These are phyloP conservation scores for Brachyhypopomus occidentalis DNA, from an alignment of 2,113 vertebrate genomes.

Conservation along the genomic window DNA sequence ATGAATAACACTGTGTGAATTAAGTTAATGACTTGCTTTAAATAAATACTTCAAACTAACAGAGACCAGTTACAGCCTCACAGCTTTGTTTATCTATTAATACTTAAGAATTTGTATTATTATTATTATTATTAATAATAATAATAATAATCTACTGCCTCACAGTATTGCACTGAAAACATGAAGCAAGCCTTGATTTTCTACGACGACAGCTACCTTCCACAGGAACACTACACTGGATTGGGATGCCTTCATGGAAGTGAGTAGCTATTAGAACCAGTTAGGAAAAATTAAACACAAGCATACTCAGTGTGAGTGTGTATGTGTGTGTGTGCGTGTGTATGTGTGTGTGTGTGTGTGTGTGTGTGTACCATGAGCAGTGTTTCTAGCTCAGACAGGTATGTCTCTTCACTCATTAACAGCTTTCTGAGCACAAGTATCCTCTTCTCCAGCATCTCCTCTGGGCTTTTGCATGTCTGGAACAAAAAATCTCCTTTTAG, in stretches of 20 bases:
- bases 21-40: not conserved
- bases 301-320: no score
- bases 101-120: no score
- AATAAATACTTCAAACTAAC: not conserved
- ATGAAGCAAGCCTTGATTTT: no score
- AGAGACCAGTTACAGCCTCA: no score
- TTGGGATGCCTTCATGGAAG: no score
- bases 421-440: constrained; percentile 68
- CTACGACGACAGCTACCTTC: no score
- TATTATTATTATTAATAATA: no score
- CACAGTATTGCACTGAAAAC: no score
- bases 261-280: not conserved
- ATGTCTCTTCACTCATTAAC: constrained; percentile 72
- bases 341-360: not conserved
- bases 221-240: no score
- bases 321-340: not conserved
- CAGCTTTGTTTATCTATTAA: not conserved
- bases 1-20: constrained; percentile 13
- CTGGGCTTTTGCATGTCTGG: constrained; percentile 58
- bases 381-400: constrained; percentile 73
- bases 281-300: not conserved
- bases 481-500: constrained; percentile 11
- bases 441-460: constrained; percentile 68
- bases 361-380: constrained; percentile 68
- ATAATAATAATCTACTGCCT: no score